Percentiles rank a stretch among this genome's conserved stretches.
These are phyloP conservation scores for Holothuria leucospilota DNA, from an alignment of 53 echinoderm and acorn worm species.

Conservation along the genomic window DNA sequence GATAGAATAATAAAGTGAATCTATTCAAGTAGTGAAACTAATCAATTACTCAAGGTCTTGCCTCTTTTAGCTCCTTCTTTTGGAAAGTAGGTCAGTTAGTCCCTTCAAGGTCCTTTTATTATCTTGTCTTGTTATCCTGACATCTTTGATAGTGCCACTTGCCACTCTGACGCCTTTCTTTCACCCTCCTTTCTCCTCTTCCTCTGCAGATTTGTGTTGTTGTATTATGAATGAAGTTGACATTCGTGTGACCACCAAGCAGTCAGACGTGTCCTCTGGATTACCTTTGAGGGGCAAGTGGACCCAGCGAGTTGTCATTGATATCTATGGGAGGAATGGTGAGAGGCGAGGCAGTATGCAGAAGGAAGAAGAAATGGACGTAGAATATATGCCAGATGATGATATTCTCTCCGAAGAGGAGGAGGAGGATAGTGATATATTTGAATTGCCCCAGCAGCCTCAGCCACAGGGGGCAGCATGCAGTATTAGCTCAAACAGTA, in stretches of 20 bases:
- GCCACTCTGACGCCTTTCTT: neutral
- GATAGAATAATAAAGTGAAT: neutral
- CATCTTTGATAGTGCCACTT: neutral
- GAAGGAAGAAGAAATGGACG: constrained; percentile 66
- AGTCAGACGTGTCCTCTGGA: constrained; percentile 20
- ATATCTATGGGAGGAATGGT: constrained; percentile 54
- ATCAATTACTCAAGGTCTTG: constrained; percentile 31
- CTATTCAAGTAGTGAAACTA: constrained; percentile 1
- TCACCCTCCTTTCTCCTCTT: neutral
- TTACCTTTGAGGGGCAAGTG: constrained; percentile 28
- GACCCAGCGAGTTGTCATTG: constrained; percentile 47
- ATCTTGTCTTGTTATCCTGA: constrained; percentile 30
- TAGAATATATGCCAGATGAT: constrained; percentile 48
- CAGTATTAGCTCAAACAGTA: neutral
- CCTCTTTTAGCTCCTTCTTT: neutral
- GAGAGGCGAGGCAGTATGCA: constrained; percentile 57
- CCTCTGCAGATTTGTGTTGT: constrained; percentile 65
- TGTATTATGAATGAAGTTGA: constrained; percentile 81
- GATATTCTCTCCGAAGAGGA: constrained; percentile 1
- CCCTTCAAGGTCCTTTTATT: constrained; percentile 32
- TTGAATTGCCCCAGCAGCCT: constrained; percentile 11
- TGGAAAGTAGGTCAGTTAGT: constrained; percentile 11
- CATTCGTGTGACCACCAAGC: constrained; percentile 65
- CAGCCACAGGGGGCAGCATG: constrained; percentile 18
- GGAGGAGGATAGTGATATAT: constrained; percentile 49